These are phyloP conservation scores for Poecile montanus DNA, from an alignment of 2,797 vertebrate species.

Conservation along the genomic window DNA sequence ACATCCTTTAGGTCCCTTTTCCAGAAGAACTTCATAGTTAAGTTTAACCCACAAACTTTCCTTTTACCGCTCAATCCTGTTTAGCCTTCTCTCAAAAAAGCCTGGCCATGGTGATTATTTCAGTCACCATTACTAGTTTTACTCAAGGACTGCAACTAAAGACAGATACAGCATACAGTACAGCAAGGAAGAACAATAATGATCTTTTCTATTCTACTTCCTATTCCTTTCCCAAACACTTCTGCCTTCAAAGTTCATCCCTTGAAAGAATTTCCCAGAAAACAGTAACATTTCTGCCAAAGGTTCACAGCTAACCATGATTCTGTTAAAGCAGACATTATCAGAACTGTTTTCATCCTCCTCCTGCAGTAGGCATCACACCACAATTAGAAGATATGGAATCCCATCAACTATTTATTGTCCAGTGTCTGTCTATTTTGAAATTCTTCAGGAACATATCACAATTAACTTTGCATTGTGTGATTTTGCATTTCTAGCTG, in stretches of 20 bases:
- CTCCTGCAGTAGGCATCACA: not conserved
- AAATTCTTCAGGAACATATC: not conserved
- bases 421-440: not conserved
- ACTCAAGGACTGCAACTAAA: not conserved
- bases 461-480: not conserved
- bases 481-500: not conserved
- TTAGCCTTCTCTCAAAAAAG: not conserved
- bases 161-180: not conserved
- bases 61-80: rapidly evolving
- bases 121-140: not conserved
- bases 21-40: not conserved
- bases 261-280: not conserved
- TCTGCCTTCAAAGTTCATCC: not conserved
- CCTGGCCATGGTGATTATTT: not conserved
- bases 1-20: not conserved
- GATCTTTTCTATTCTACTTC: not conserved
- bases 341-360: not conserved
- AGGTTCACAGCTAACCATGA: not conserved
- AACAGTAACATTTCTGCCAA: not conserved
- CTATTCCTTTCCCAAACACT: not conserved
- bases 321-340: not conserved
- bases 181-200: not conserved
- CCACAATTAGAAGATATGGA: not conserved
- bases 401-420: not conserved
- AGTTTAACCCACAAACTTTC: not conserved